Base-by-base conservation (phyloP, 2,888 invertebrate species). In the Drosophila incognita region DNA sequence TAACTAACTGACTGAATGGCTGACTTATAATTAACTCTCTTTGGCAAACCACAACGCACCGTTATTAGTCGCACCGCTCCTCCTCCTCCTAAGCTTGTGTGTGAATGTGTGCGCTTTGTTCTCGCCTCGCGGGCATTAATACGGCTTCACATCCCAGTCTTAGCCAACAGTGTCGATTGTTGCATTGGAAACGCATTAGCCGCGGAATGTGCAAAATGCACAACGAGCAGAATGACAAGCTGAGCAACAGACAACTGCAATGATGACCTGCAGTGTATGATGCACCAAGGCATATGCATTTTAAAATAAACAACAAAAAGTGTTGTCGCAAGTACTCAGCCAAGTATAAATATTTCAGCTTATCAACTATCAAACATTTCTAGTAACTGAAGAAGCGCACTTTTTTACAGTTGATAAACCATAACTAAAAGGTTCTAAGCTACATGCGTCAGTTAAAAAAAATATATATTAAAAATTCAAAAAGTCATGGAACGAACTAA, bases 21-120 rank as follows among this genome's bases (percentile, higher is more conserved):
- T 82, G 75, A 79, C 82, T 91, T 82, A 81, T 91, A 90, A 91
- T 91, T 89, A 90, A 90, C 90, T 90, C 86, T 88, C 76, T 46
- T 27, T 74, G 85, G 63, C 74, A 79, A 89, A 90, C 85, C 90
- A 72, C 85, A 86, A 85, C 74, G 75, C 68, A 73, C 89, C 89
- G 90, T 90, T 86, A 90, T 90, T 78, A 87, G 70, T 46, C 60
- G n/a, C 54, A n/a, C 38, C 54, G n/a, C 40, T 35, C 42, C 36
- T 7, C 49, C 33, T 13, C 13, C n/a, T 42, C 11, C 1, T 27
- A 66, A 46, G 60, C 67, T 46, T 51, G 67, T 56, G 57, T 58
- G 69, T 69, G 63, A 72, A 65, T 78, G 64, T 68, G 54, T 51
- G 57, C 46, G 70, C 78, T 66, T 81, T 81, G 84, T 82, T 82